phyloP scores from a whole-genome alignment of 2,797 vertebrate genomes.

The Hoplostethus atlanticus region DNA sequence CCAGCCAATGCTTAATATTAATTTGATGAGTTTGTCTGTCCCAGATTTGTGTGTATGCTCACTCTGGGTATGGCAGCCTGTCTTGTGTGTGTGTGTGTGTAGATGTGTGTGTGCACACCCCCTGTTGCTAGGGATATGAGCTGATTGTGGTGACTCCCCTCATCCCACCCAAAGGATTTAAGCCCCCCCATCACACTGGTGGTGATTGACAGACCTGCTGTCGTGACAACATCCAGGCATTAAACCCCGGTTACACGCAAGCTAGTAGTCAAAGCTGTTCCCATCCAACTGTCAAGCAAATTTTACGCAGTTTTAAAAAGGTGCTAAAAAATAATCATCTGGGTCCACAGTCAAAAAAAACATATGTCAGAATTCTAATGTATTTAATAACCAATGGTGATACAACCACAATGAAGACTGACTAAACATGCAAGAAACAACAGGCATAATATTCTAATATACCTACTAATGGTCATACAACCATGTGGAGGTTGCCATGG shows the following conservation, averaged over 20 bases:
- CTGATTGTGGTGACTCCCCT: slow-evolving; percentile 21
- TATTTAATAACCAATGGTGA: too few species aligned
- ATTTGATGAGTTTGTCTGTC: slow-evolving; percentile 70
- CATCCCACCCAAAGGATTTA: slow-evolving; percentile 47
- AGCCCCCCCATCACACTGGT: not conserved
- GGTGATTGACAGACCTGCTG: slow-evolving; percentile 47
- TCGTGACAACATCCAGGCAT: slow-evolving; percentile 15
- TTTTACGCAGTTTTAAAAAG: too few species aligned
- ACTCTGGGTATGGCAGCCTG: not conserved
- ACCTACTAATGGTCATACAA: too few species aligned
- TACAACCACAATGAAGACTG: too few species aligned
- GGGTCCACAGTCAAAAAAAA: too few species aligned
- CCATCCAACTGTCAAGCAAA: not conserved
- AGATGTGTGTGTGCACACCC: slow-evolving; percentile 8
- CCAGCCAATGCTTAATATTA: slow-evolving; percentile 62
- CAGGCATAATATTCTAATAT: too few species aligned
- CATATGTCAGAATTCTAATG: too few species aligned
- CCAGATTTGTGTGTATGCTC: slow-evolving; percentile 56
- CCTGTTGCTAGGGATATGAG: slow-evolving; percentile 27
- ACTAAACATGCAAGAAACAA: too few species aligned
- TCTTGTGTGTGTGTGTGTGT: slow-evolving; percentile 6
- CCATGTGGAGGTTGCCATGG: too few species aligned
- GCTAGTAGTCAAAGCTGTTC: not conserved
- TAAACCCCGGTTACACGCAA: slow-evolving; percentile 27
- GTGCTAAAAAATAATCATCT: not conserved